Evolutionary conservation across 1,140 invertebrate genomes (phyloP).

Genomic region (Anoplolepis gracilipes): DNA sequence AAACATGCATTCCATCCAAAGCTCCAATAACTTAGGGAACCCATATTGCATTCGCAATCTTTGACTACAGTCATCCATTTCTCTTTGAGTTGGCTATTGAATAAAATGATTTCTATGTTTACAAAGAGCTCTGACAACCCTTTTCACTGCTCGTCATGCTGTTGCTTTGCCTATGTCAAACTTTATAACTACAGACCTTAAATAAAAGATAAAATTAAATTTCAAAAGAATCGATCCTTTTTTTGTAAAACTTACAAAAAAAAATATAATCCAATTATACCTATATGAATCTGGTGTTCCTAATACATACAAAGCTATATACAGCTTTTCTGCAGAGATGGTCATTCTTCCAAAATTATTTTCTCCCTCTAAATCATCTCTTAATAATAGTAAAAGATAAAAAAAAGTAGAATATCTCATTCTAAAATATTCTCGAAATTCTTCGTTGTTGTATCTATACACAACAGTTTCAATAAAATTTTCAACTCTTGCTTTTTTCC

Average conservation of each 20-base stretch:
- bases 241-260: neutral
- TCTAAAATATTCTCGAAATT: no score
- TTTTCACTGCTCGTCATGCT: slow-evolving; percentile 2
- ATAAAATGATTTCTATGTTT: slow-evolving; percentile 4
- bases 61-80: neutral
- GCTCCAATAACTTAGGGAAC: no score
- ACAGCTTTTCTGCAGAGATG: neutral
- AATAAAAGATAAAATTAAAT: neutral
- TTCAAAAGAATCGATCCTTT: neutral
- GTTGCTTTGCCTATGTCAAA: slow-evolving; percentile 3
- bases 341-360: neutral
- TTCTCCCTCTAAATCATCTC: neutral
- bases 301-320: neutral
- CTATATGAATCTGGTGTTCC: slow-evolving; percentile 1
- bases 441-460: no score
- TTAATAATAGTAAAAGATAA: neutral
- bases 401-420: neutral
- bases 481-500: no score
- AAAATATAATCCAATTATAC: neutral
- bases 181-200: neutral
- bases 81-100: neutral
- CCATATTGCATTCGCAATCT: no score
- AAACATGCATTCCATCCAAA: neutral
- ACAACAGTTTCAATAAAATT: no score
- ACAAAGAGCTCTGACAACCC: neutral